These are phyloP conservation scores for Neotoma lepida DNA, from an alignment of 2,113 vertebrate species.

Conservation along the genomic window DNA sequence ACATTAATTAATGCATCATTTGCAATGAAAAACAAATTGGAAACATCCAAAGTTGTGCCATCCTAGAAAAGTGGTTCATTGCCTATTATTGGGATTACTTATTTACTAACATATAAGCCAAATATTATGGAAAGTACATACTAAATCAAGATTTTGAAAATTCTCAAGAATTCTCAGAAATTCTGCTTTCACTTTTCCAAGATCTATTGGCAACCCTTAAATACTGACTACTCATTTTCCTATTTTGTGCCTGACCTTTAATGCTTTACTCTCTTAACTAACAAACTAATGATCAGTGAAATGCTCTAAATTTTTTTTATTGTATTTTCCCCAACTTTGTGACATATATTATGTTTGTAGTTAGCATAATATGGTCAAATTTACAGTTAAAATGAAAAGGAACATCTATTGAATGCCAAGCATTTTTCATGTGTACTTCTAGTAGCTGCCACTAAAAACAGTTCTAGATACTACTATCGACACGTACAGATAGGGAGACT, in stretches of 20 bases:
- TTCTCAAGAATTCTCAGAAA: not conserved
- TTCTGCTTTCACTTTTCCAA: not conserved
- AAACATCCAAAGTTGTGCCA: not conserved
- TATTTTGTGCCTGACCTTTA: not conserved
- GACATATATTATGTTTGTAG: too few relatives aligned
- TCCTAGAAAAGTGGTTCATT: not conserved
- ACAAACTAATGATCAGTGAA: not conserved
- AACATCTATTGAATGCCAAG: not conserved
- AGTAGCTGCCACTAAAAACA: not conserved
- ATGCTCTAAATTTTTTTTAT: not conserved
- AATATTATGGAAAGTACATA: not conserved
- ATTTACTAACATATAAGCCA: not conserved
- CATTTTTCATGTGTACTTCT: not conserved
- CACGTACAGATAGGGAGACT: not conserved
- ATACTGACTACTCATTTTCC: not conserved
- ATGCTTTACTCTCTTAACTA: not conserved
- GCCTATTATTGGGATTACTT: too few relatives aligned
- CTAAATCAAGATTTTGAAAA: not conserved
- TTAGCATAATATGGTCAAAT: not conserved
- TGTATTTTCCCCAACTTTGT: not conserved
- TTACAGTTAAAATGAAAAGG: not conserved
- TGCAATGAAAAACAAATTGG: not conserved
- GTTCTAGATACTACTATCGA: not conserved
- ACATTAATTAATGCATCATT: too few relatives aligned
- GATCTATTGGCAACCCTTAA: not conserved